Conservation (phyloP, 2,888 invertebrate genomes). For the Rhagium mordax region DNA sequence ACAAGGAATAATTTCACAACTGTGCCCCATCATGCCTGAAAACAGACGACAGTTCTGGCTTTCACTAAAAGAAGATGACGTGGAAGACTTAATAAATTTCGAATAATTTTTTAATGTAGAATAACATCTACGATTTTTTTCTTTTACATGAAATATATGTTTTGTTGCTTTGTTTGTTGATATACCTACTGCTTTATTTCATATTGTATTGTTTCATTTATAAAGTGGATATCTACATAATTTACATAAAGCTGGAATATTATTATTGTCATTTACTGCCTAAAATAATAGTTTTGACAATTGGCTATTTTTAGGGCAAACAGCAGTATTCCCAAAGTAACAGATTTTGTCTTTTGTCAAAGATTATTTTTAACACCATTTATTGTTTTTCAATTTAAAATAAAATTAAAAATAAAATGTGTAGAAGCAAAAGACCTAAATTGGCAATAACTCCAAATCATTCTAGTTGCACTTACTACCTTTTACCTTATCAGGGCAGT, state of each 20-base stretch:
- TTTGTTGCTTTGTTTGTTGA: no score
- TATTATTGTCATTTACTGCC: no score
- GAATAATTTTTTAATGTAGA: no score
- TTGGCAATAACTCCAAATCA: neutral
- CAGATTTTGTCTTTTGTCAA: neutral
- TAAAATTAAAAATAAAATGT: neutral
- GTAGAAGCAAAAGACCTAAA: neutral
- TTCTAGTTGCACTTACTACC: neutral
- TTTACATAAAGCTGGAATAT: no score
- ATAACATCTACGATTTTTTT: no score
- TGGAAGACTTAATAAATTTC: no score
- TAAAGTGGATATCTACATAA: no score
- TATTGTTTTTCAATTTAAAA: neutral
- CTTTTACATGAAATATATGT: no score
- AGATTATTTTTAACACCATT: neutral
- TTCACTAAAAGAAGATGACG: no score
- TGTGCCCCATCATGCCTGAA: neutral
- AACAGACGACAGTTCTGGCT: neutral
- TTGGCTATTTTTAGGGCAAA: neutral
- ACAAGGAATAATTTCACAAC: neutral
- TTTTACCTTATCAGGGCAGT: neutral
- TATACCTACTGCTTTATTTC: no score
- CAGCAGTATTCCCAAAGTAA: neutral
- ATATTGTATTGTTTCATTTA: no score
- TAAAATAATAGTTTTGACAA: neutral